phyloP scores from a whole-genome alignment of 2,113 vertebrate genomes.

The Xiphias gladius region DNA sequence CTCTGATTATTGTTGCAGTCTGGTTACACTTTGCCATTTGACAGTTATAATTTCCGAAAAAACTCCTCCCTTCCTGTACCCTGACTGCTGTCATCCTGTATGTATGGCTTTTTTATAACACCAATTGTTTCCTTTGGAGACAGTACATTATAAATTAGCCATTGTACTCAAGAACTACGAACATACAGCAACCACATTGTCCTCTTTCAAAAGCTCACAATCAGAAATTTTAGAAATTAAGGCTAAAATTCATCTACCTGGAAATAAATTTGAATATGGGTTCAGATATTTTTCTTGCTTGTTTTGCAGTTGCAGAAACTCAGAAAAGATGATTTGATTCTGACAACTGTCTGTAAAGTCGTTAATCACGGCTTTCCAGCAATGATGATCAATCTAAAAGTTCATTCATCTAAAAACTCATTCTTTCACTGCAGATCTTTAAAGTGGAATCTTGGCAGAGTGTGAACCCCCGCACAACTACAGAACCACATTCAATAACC shows the following conservation, averaged over 20 bases:
- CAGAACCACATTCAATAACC: constrained; percentile 54
- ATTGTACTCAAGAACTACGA: constrained; percentile 27
- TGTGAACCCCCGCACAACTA: constrained; percentile 36
- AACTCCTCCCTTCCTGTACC: constrained; percentile 49
- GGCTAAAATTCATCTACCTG: not conserved
- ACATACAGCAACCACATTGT: constrained; percentile 41
- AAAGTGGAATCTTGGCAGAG: constrained; percentile 61
- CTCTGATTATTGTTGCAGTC: constrained; percentile 64
- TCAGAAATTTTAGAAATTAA: constrained; percentile 14
- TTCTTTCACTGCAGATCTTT: constrained; percentile 50
- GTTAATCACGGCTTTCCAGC: constrained; percentile 24
- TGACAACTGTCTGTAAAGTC: constrained; percentile 49
- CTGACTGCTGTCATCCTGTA: constrained; percentile 46
- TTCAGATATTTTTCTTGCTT: constrained; percentile 17
- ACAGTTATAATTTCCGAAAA: constrained; percentile 49
- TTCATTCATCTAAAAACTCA: constrained; percentile 7
- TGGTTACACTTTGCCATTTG: constrained; percentile 67
- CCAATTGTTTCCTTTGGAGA: constrained; percentile 57
- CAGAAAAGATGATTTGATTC: constrained; percentile 10
- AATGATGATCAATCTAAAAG: too few species aligned
- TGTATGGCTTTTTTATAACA: constrained; percentile 26
- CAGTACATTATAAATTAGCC: constrained; percentile 36
- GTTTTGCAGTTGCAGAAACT: constrained; percentile 15
- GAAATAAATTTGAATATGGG: constrained; percentile 4
- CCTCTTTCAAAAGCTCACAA: not conserved